phyloP scores from a whole-genome alignment of 2,888 invertebrate species.

The Achlya flavicornis region DNA sequence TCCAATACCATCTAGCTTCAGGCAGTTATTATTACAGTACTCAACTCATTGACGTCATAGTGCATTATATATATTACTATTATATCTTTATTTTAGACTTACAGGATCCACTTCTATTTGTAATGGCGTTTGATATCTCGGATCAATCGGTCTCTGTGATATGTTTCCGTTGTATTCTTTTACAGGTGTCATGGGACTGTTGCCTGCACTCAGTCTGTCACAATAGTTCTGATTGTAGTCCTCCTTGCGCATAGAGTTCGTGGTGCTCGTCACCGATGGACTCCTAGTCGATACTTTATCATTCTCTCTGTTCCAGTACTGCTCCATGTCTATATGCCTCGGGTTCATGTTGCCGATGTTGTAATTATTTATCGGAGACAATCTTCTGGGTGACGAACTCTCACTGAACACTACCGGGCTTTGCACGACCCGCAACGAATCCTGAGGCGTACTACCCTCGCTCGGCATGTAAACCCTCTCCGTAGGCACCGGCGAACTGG shows the following conservation, averaged over 20 bases:
- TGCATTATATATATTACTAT: slow-evolving; percentile 35
- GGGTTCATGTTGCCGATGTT: slow-evolving; percentile 82
- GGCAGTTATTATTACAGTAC: slow-evolving; percentile 21
- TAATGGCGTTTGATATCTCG: slow-evolving; percentile 80
- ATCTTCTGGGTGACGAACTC: slow-evolving; percentile 68
- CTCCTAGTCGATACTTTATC: slow-evolving; percentile 66
- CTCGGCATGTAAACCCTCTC: slow-evolving; percentile 42
- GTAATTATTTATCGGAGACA: slow-evolving; percentile 77
- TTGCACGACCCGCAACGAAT: slow-evolving; percentile 59
- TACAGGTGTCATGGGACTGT: slow-evolving; percentile 65
- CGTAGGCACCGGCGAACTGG: slow-evolving; percentile 64
- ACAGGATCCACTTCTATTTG: slow-evolving; percentile 89
- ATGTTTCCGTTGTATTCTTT: slow-evolving; percentile 72
- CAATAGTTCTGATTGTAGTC: slow-evolving; percentile 76
- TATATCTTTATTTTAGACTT: slow-evolving; percentile 59
- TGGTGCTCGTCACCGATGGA: slow-evolving; percentile 60
- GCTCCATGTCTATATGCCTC: slow-evolving; percentile 74
- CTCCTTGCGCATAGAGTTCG: slow-evolving; percentile 66
- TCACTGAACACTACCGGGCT: slow-evolving; percentile 78
- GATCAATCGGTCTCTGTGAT: slow-evolving; percentile 57
- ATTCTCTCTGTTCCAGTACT: slow-evolving; percentile 68
- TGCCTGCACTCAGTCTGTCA: slow-evolving; percentile 64
- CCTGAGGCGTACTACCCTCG: slow-evolving; percentile 65
- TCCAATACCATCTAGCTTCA: background rate
- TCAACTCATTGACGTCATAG: slow-evolving; percentile 32